Evolutionary conservation across 2,888 invertebrate genomes (phyloP).

Genomic region (Campoletis raptor): DNA sequence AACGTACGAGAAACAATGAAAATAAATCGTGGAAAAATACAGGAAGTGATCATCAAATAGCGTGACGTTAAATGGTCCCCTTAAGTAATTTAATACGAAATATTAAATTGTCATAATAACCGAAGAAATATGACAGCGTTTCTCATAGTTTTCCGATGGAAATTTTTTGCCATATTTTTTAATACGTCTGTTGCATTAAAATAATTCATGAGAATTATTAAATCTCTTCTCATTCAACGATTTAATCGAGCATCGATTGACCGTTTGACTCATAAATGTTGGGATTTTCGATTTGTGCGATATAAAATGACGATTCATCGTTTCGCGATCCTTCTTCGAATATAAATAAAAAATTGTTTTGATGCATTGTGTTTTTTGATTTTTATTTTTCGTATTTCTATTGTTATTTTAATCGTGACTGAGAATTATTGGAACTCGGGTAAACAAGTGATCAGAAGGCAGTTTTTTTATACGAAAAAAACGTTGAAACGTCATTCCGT

Average conservation of each 20-base stretch:
- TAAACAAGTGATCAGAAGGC: not conserved
- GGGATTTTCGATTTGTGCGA: not conserved
- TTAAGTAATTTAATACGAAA: not conserved
- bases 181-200: not conserved
- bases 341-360: not conserved
- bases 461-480: not conserved
- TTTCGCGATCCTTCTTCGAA: not conserved
- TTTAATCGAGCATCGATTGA: slow-evolving; percentile 1
- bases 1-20: slow-evolving; percentile 16
- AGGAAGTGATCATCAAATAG: slow-evolving; percentile 36
- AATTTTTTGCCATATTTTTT: slow-evolving; percentile 23
- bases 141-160: slow-evolving; percentile 2
- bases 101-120: slow-evolving; percentile 2
- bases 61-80: slow-evolving; percentile 47
- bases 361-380: not conserved
- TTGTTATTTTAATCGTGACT: not conserved
- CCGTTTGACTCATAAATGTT: slow-evolving; percentile 1
- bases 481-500: not conserved
- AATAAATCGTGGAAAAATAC: slow-evolving; percentile 22
- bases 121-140: not conserved
- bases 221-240: not conserved
- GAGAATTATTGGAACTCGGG: not conserved
- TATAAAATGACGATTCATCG: not conserved
- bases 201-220: slow-evolving; percentile 15
- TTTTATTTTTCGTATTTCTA: not conserved